Evolutionary conservation across 2,797 vertebrate genomes (phyloP).

Genomic region (Tragelaphus eurycerus): DNA sequence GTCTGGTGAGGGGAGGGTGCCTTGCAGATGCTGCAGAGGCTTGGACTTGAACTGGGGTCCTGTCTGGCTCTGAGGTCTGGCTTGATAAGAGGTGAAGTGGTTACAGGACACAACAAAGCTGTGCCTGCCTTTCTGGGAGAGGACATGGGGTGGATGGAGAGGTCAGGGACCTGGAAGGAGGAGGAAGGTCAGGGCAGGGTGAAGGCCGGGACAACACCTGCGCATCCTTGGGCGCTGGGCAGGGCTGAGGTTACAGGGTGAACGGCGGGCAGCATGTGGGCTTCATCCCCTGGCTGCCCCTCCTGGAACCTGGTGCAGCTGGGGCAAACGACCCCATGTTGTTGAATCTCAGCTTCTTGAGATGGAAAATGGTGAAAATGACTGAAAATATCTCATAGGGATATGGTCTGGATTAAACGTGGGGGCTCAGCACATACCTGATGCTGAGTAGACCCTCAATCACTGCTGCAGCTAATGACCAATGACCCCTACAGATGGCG

Average conservation of each 20-base stretch:
- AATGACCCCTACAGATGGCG: neutral
- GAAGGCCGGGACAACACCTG: neutral
- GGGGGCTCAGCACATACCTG: neutral
- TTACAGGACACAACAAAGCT: neutral
- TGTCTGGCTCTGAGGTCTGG: neutral
- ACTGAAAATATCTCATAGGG: neutral
- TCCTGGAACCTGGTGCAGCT: neutral
- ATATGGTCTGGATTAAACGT: neutral
- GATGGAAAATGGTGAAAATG: neutral
- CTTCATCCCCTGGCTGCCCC: neutral
- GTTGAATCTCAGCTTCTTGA: neutral
- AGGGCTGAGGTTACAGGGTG: neutral
- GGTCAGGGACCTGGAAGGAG: neutral
- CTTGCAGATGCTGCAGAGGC: neutral
- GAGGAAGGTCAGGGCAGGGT: neutral
- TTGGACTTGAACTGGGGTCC: neutral
- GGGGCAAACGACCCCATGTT: neutral
- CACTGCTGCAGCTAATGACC: neutral
- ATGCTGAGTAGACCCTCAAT: neutral
- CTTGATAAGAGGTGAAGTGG: neutral
- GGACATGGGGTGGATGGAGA: neutral
- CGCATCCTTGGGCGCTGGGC: neutral
- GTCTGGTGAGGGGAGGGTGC: neutral
- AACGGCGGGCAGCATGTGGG: no score
- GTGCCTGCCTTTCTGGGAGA: neutral